Evolutionary conservation across 1,140 invertebrate genomes (phyloP), one percentile per base, ranked within the genome.

Genomic region (Olivierus martensii): DNA sequence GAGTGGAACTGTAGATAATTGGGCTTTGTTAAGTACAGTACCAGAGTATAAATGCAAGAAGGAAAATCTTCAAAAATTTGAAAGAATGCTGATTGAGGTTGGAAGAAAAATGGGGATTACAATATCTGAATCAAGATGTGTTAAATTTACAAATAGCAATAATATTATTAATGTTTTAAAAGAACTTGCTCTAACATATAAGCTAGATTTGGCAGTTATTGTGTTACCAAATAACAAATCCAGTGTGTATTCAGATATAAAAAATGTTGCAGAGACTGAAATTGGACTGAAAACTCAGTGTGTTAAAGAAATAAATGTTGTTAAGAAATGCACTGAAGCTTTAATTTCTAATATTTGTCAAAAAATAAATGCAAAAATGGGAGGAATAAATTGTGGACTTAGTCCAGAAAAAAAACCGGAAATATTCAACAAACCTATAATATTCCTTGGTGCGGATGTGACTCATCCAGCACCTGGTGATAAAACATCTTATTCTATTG

Each of bases 401-500:
- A 3, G 38, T 55, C 1, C 3, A 28, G 17, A 12, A 37, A 48
- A 42, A 44, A 22, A 37, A 67, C 67, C 22, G 3, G 9, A 42
- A 55, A 42, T 75, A 56, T 55, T 78, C 14, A 35, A 56, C 1
- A 39, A 18, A 22, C 72, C 74, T 2, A 67, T 70, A 1, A 83
- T 90, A 72, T 74, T 85, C n/a, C 69, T 90, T 38, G 87, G 89
- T 1, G 87, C 87, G 17, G 88, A 92, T 37, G 87, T 91, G 1
- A 88, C 86, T 1, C 87, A 91, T 75, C 86, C 87, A 0, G 77
- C 81, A 1, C 56, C 65, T n/a, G 82, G 82, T 0, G 82, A 84
- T 63, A 74, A 76, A 17, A 61, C 36, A 0, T 78, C 79, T 15
- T 86, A 87, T 0, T 91, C 87, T 46, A 81, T 91, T 34, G 87